Base-by-base conservation (phyloP, 2,113 vertebrate genomes). In the Pseudopodoces humilis region DNA sequence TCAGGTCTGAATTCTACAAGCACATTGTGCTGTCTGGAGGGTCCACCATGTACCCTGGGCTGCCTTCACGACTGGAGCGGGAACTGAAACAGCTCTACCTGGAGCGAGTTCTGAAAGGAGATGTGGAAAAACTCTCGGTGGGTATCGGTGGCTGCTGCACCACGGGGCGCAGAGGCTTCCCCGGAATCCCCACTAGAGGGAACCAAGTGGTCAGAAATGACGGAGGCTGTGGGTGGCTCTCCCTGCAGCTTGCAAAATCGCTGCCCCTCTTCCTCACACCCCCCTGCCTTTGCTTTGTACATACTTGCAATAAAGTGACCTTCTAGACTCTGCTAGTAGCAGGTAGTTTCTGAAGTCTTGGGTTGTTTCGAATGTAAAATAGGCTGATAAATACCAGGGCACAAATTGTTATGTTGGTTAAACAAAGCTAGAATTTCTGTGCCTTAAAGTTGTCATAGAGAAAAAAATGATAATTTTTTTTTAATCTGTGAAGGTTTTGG, bases 51-150 rank as follows among this genome's bases (percentile, higher is more conserved):
- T 99, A 99, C 85, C 99, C 99, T 1, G 99, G 99, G 30, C 98
- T 99, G 95, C 99, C 99, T 4, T 99, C 99, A 1, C 98, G 99
- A 19, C 98, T 99, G 98, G 99, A 99, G 97, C 97, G 99, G 88
- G 99, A 99, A 86, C 99, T 99, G 20, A 99, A 99, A 91, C 99
- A 99, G 97, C 99, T 99, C 43, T 99, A 99, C 97, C 97, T 99
- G 92, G 99, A 99, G 95, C 98, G 99, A 28, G 99, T 99, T 88
- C 98, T 99, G 82, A 99, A 99, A 94, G 99, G 99, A 92, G 99
- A 99, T 10, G 99, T 99, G 93, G 99, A 99, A 92, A 99, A 99
- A 77, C 99, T 99, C 86, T 99, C 99, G 95, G 99, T 99, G 97
- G 98, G 99, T 97, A 52, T 23, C 7, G 3, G 17, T 28, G 2